Conservation (phyloP, 2,888 invertebrate species). For the Andrena hattorfiana region DNA sequence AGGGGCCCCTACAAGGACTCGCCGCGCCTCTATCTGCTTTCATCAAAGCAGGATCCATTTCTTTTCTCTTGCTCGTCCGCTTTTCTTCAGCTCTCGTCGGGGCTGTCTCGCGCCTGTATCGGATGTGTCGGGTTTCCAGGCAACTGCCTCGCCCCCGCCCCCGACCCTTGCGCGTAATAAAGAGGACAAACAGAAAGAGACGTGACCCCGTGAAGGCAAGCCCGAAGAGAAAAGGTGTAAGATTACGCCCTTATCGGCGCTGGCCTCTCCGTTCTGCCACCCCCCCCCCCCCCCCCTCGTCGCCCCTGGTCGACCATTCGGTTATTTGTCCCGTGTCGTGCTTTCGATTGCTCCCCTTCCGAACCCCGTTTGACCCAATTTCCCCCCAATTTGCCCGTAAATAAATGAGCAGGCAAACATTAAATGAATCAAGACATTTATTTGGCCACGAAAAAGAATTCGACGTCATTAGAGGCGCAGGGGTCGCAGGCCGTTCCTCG, state of each 20-base stretch:
- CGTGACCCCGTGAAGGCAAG: constrained; percentile 72
- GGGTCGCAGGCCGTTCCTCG: constrained; percentile 22
- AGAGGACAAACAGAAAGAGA: constrained; percentile 78
- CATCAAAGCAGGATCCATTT: constrained; percentile 73
- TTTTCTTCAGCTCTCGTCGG: constrained; percentile 35
- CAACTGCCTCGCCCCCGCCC: constrained; percentile 56
- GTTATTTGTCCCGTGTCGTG: constrained; percentile 80
- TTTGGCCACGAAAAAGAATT: constrained; percentile 78
- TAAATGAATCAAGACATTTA: constrained; percentile 82
- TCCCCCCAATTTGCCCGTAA: constrained; percentile 79
- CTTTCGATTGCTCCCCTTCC: constrained; percentile 71
- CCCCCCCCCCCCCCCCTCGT: neutral
- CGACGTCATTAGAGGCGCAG: constrained; percentile 75
- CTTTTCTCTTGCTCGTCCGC: constrained; percentile 43
- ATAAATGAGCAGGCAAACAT: constrained; percentile 80
- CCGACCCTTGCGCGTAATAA: constrained; percentile 74
- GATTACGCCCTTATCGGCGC: constrained; percentile 81
- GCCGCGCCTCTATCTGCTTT: constrained; percentile 66
- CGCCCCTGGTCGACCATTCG: constrained; percentile 49
- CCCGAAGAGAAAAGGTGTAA: constrained; percentile 77
- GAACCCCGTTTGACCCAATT: constrained; percentile 82
- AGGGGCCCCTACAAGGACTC: constrained; percentile 55
- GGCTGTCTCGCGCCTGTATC: constrained; percentile 56
- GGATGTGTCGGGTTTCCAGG: constrained; percentile 71
- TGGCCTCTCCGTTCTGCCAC: constrained; percentile 38